Conservation (phyloP, 1,140 invertebrate genomes). For the Aphidius gifuensis region DNA sequence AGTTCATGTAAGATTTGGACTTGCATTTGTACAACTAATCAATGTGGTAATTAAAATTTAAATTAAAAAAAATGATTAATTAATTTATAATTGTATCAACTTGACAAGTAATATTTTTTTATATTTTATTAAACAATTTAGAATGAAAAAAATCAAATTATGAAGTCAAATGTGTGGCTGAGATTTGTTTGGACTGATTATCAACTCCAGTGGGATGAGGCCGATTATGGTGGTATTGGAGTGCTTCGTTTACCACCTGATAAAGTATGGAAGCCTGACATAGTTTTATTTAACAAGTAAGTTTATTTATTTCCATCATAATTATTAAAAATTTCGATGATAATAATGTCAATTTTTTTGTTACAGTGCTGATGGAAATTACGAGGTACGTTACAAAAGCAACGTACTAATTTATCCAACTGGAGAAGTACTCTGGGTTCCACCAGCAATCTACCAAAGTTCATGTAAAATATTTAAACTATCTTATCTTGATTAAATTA, state of each 20-base stretch:
- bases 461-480: slow-evolving; percentile 64
- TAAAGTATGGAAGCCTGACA: slow-evolving; percentile 99
- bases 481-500: too few relatives aligned
- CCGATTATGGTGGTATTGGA: slow-evolving; percentile 95
- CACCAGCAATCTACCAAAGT: slow-evolving; percentile 98
- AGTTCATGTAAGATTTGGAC: slow-evolving; percentile 91
- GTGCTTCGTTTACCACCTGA: slow-evolving; percentile 93
- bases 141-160: slow-evolving; percentile 99
- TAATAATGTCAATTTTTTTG: slow-evolving; percentile 11
- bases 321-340: not conserved
- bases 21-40: slow-evolving; percentile 98
- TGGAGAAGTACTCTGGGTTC: slow-evolving; percentile 94
- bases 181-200: slow-evolving; percentile 97
- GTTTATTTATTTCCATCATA: slow-evolving; percentile 42
- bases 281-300: slow-evolving; percentile 99
- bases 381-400: slow-evolving; percentile 94
- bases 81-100: slow-evolving; percentile 1
- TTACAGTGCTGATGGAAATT: slow-evolving; percentile 91
- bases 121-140: slow-evolving; percentile 53
- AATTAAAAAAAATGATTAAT: slow-evolving; percentile 13
- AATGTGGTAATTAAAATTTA: slow-evolving; percentile 78
- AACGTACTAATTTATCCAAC: slow-evolving; percentile 94
- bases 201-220: slow-evolving; percentile 96
- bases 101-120: slow-evolving; percentile 10
- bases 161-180: slow-evolving; percentile 98